Base-by-base conservation (phyloP, 2,113 vertebrate genomes). In the Hippocampus abdominalis region DNA sequence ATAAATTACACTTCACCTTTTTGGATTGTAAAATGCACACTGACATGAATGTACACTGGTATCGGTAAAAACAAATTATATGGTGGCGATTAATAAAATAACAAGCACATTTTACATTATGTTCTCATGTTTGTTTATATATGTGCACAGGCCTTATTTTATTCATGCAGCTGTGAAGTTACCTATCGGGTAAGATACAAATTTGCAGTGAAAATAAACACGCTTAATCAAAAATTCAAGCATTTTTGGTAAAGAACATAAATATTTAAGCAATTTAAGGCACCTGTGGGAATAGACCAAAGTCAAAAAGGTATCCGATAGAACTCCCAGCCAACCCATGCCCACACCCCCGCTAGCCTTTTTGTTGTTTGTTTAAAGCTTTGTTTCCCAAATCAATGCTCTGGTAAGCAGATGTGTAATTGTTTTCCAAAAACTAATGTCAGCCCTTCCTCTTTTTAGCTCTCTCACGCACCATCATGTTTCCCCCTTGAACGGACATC, bases 401-500 rank as follows among this genome's bases (percentile, higher is more conserved):
- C 61, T 12, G 18, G 56, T 68, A 12, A 71, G 39, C 2, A 70
- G 54, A 15, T 68, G 48, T 39, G 11, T 64, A 40, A 46, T 40
- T 70, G 63, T 53, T 61, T 36, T 56, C 69, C 1, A n/a, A 62
- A 40, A 68, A 62, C 57, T 48, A 32, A 63, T 40, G 73, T 25
- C 12, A 27, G 23, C 16, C 39, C 20, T 25, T 6, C 49, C 23
- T 69, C 42, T 60, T 42, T 64, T 69, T 51, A 63, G 49, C 62
- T 66, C 64, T 67, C 63, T 59, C 68, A 40, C 51, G 59, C 70
- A 66, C 63, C 7, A 69, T 69, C 27, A 40, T 46, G 32, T 74
- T n/a, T 59, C 25, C 4, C 44, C 16, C 25, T 80, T 66, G 81
- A 27, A 56, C 15, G 67, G 67, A 63, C 51, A 76, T 57, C 21